phyloP scores from a whole-genome alignment of 2,113 vertebrate species.

The Forbesichthys agassizii region DNA sequence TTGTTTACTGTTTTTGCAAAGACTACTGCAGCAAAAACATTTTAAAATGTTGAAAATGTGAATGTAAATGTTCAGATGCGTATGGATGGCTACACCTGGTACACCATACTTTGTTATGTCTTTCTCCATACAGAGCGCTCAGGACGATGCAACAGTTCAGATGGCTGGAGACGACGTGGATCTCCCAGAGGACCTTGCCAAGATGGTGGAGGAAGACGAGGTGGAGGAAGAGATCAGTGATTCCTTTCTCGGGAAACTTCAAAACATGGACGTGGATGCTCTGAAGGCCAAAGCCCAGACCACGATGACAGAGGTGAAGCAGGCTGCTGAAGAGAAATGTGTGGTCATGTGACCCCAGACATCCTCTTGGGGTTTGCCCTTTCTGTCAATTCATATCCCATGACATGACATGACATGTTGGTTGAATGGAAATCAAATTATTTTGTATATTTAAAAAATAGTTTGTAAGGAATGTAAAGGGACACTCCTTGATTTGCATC shows the following conservation, averaged over 20 bases:
- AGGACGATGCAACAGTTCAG: conserved; percentile 72
- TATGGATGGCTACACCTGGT: too few species aligned
- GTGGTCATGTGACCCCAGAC: conserved; percentile 33
- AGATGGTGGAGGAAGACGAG: conserved; percentile 76
- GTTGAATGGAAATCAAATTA: too few species aligned
- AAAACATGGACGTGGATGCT: conserved; percentile 62
- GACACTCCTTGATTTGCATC: too few species aligned
- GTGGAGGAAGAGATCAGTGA: conserved; percentile 70
- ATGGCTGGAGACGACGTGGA: conserved; percentile 68
- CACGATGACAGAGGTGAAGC: conserved; percentile 54
- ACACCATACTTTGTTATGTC: not conserved
- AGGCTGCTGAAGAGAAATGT: conserved; percentile 58
- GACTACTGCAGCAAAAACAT: too few species aligned
- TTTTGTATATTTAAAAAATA: too few species aligned
- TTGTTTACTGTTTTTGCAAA: too few species aligned
- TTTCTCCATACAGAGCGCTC: conserved; percentile 64
- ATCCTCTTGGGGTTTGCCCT: not conserved
- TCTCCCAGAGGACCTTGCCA: conserved; percentile 72
- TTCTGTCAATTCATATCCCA: too few species aligned
- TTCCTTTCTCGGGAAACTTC: conserved; percentile 63
- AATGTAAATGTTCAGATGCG: too few species aligned
- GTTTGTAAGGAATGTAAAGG: too few species aligned
- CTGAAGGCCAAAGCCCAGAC: conserved; percentile 67
- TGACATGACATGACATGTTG: too few species aligned
- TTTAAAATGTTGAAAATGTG: too few species aligned